A percentile compares a stretch with the other conserved stretches of the same genome.
phyloP scores from a whole-genome alignment of 2,113 vertebrate species.

The Myiopsitta monachus region DNA sequence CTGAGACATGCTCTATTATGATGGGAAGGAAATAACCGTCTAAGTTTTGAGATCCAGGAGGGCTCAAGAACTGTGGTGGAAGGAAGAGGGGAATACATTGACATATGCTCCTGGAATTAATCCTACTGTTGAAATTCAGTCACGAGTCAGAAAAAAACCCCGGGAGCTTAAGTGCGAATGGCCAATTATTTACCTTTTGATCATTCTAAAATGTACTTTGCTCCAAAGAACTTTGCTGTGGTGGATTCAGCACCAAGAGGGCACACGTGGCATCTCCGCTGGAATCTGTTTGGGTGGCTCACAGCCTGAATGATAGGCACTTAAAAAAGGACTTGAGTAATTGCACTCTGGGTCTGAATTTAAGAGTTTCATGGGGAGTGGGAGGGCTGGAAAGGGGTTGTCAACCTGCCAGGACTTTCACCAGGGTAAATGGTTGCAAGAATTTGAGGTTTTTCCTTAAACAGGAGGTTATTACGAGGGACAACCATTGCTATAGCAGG shows the following conservation, averaged over 20 bases:
- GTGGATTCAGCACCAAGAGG: neutral
- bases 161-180: neutral
- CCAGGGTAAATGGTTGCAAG: neutral
- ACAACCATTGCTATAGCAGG: neutral
- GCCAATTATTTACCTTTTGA: neutral
- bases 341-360: neutral
- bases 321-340: neutral
- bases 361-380: neutral
- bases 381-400: neutral
- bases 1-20: neutral
- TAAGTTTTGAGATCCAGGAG: neutral
- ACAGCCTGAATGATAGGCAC: neutral
- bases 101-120: neutral
- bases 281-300: neutral
- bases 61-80: neutral
- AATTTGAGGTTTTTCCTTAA: neutral
- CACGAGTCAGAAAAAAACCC: neutral
- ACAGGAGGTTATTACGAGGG: neutral
- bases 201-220: neutral
- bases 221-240: neutral
- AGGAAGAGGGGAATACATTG: neutral
- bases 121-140: neutral
- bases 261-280: neutral
- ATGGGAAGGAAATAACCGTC: neutral
- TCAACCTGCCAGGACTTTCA: neutral